These are phyloP conservation scores for Lampropteryx suffumata DNA, from an alignment of 2,888 invertebrate species.

Conservation along the genomic window DNA sequence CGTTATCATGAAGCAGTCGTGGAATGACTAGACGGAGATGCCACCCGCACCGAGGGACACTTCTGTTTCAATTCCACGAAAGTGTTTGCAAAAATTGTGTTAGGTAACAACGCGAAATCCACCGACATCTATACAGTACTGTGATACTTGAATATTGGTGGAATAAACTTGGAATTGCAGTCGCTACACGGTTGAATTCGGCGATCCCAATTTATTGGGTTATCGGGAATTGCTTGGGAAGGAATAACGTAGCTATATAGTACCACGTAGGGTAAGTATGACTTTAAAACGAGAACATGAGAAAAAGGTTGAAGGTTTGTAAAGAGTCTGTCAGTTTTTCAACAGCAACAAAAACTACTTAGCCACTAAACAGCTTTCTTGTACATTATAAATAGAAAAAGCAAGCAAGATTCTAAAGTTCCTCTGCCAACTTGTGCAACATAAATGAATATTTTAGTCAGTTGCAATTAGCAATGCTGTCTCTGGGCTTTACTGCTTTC, in stretches of 20 bases:
- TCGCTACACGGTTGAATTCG: slow-evolving; percentile 27
- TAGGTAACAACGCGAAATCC: slow-evolving; percentile 43
- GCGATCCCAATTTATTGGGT: slow-evolving; percentile 35
- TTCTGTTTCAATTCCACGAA: slow-evolving; percentile 73
- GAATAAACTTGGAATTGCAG: slow-evolving; percentile 29
- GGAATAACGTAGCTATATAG: neutral
- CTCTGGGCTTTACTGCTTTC: slow-evolving; percentile 1
- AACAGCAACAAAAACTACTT: too few species aligned
- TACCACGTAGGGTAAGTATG: too few species aligned
- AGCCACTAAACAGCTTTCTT: too few species aligned
- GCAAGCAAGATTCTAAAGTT: neutral
- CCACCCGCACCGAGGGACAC: slow-evolving; percentile 53
- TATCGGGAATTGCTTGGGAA: slow-evolving; percentile 14
- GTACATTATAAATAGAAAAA: neutral
- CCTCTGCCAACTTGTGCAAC: neutral
- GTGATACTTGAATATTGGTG: slow-evolving; percentile 22
- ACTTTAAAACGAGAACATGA: too few species aligned
- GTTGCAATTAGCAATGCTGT: slow-evolving; percentile 6
- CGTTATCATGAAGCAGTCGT: slow-evolving; percentile 20
- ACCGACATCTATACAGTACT: slow-evolving; percentile 8
- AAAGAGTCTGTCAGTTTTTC: too few species aligned
- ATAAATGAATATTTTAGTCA: slow-evolving; percentile 3
- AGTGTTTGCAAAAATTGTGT: slow-evolving; percentile 67
- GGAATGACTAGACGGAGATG: slow-evolving; percentile 37
- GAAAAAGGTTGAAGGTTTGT: too few species aligned